A percentile compares a stretch with the other conserved stretches of the same genome.
phyloP scores from a whole-genome alignment of 2,113 vertebrate genomes.

The Donacobius atricapilla region DNA sequence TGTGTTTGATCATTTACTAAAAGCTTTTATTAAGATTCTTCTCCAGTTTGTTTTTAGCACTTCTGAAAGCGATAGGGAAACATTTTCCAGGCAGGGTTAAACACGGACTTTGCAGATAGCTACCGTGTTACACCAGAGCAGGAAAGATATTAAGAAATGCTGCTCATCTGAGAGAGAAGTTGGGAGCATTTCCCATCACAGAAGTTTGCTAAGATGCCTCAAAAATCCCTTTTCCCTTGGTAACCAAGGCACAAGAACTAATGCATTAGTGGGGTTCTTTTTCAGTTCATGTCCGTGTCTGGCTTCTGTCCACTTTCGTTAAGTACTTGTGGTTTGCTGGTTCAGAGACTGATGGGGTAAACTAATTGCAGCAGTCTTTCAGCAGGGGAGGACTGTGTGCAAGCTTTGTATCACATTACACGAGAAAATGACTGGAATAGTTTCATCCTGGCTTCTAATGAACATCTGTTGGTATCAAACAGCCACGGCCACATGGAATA shows the following conservation, averaged over 20 bases:
- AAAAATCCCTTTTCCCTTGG: background rate
- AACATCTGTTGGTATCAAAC: background rate
- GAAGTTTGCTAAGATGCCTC: background rate
- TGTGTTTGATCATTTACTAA: background rate
- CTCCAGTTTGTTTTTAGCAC: background rate
- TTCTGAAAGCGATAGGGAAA: background rate
- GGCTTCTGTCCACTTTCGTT: background rate
- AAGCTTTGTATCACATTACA: constrained; percentile 6
- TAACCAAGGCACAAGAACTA: background rate
- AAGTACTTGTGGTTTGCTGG: background rate
- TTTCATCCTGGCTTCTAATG: background rate
- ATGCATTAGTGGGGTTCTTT: background rate
- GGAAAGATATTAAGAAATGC: background rate
- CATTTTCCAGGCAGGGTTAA: background rate
- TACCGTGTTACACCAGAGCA: background rate
- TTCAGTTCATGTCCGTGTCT: background rate
- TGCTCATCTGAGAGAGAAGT: background rate
- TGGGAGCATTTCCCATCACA: background rate
- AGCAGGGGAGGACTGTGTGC: background rate
- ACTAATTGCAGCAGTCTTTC: constrained; percentile 10
- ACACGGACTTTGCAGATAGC: background rate
- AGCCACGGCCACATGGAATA: background rate
- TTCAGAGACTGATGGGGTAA: background rate
- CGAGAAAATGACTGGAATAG: background rate
- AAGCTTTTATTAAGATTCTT: background rate